Conservation (phyloP, 2,113 vertebrate genomes). For the Miniopterus natalensis region DNA sequence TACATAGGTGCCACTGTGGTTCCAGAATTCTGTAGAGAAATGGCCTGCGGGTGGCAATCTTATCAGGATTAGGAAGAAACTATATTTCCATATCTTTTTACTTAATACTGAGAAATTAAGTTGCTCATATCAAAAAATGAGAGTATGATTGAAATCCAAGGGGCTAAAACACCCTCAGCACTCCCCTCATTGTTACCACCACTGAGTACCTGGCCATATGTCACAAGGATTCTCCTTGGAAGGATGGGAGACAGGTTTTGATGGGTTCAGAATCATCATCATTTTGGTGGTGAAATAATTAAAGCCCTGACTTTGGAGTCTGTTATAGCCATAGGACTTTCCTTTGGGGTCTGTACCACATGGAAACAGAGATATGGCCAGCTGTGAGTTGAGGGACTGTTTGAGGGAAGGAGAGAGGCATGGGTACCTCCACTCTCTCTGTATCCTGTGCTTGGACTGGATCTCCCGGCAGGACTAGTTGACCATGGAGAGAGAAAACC, state of each 20-base stretch:
- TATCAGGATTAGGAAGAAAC: neutral
- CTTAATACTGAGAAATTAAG: neutral
- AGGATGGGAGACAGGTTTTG: neutral
- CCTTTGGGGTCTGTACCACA: neutral
- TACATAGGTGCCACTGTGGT: neutral
- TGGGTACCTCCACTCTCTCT: neutral
- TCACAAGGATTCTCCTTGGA: conserved; percentile 5
- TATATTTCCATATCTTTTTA: neutral
- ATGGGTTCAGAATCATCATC: neutral
- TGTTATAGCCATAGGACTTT: neutral
- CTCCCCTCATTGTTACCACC: neutral
- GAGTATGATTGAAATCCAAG: neutral
- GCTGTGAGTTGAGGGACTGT: neutral
- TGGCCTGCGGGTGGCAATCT: neutral
- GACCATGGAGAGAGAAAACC: conserved; percentile 13
- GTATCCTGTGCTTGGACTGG: neutral
- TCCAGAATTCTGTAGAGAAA: conserved; percentile 2
- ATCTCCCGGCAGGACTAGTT: conserved; percentile 7
- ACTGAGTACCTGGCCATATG: neutral
- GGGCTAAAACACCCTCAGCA: neutral
- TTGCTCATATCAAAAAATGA: neutral
- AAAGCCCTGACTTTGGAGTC: neutral
- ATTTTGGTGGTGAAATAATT: neutral
- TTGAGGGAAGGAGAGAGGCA: neutral
- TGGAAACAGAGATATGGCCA: neutral